A percentile compares a stretch with the other conserved stretches of the same genome.
phyloP scores from a whole-genome alignment of 2,888 invertebrate species.

The Biston stratarius region DNA sequence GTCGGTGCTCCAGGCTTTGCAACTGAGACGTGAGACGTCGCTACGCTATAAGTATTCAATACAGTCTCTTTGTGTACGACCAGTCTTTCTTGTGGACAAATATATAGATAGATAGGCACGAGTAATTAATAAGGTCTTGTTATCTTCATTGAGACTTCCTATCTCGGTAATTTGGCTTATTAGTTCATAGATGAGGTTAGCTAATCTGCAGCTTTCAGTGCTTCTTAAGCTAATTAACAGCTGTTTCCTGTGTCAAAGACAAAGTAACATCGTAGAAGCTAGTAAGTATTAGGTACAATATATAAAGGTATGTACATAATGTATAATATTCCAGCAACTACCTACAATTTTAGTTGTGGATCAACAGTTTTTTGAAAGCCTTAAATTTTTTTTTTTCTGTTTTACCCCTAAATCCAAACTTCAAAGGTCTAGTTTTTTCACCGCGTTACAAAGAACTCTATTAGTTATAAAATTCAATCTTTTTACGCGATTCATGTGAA shows the following conservation, averaged over 20 bases:
- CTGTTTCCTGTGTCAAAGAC: constrained; percentile 1
- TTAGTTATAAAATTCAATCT: too few relatives aligned
- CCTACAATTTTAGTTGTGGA: too few relatives aligned
- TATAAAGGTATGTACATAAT: background rate
- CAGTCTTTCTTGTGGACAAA: background rate
- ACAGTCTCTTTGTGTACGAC: constrained; percentile 11
- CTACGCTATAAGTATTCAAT: too few relatives aligned
- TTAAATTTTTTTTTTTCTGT: too few relatives aligned
- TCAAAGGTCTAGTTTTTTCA: too few relatives aligned
- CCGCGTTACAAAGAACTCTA: too few relatives aligned
- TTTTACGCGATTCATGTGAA: too few relatives aligned
- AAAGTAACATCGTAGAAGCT: background rate
- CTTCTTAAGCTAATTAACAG: constrained; percentile 1
- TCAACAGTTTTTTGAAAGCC: too few relatives aligned
- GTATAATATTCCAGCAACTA: too few relatives aligned
- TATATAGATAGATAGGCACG: background rate
- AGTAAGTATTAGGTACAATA: background rate
- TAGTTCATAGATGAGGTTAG: constrained; percentile 11
- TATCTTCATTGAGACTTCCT: constrained; percentile 43
- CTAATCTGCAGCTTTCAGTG: constrained; percentile 6
- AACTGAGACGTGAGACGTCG: too few relatives aligned
- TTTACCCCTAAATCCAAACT: too few relatives aligned
- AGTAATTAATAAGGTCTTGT: constrained; percentile 37
- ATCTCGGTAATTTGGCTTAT: constrained; percentile 26
- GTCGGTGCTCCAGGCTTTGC: too few relatives aligned